phyloP scores from a whole-genome alignment of 1,140 invertebrate species.

The Papilio polytes region DNA sequence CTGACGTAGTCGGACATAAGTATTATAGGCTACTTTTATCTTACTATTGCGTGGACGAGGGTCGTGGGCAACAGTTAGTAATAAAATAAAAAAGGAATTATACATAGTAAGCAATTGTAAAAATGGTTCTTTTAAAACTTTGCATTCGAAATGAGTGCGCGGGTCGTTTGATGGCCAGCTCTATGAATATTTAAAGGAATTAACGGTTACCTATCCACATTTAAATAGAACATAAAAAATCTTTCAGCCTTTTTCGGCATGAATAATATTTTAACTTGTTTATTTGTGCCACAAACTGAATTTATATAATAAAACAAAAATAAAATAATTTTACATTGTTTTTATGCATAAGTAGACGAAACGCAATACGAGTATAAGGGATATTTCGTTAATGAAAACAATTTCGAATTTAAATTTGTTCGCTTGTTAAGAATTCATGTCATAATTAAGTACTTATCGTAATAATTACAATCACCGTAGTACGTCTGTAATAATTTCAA shows the following conservation, averaged over 20 bases:
- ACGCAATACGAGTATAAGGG: too few relatives aligned
- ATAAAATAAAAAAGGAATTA: not conserved
- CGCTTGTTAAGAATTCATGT: too few relatives aligned
- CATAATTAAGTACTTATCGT: too few relatives aligned
- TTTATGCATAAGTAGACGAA: not conserved
- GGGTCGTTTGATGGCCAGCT: constrained; percentile 17
- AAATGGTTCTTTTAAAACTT: constrained; percentile 22
- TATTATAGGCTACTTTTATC: too few relatives aligned
- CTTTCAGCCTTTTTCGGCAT: not conserved
- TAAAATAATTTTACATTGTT: not conserved
- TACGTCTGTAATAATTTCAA: too few relatives aligned
- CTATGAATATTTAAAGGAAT: constrained; percentile 26
- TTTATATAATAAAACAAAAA: not conserved
- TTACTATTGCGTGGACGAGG: too few relatives aligned
- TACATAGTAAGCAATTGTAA: constrained; percentile 22
- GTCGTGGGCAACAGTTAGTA: too few relatives aligned
- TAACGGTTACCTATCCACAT: constrained; percentile 23
- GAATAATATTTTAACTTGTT: constrained; percentile 9
- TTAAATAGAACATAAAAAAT: constrained; percentile 13
- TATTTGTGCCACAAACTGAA: not conserved
- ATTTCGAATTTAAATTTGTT: not conserved
- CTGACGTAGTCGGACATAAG: too few relatives aligned
- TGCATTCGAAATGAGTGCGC: constrained; percentile 13
- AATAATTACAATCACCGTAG: too few relatives aligned
- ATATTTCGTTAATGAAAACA: not conserved